phyloP scores from a whole-genome alignment of 1,140 invertebrate species.

The Saccostrea echinata region DNA sequence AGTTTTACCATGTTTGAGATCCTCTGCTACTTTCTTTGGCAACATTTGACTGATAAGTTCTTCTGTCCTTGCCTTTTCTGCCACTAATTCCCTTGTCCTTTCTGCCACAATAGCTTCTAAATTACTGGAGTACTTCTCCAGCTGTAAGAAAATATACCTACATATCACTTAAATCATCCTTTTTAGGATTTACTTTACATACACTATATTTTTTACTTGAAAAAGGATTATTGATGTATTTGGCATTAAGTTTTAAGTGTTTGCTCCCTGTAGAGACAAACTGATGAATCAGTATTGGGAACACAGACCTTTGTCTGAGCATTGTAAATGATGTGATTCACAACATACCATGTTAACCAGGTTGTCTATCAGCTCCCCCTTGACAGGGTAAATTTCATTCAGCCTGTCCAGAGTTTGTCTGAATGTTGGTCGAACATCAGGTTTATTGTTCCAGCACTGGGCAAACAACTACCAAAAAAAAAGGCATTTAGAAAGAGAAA shows the following conservation, averaged over 20 bases:
- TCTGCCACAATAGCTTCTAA: constrained; percentile 93
- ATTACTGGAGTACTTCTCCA: constrained; percentile 96
- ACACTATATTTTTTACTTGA: no score
- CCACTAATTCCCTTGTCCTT: constrained; percentile 91
- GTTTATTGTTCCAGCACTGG: constrained; percentile 43
- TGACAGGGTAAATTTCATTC: constrained; percentile 62
- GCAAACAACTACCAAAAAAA: constrained; percentile 56
- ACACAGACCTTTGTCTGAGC: no score
- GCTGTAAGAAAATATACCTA: constrained; percentile 72
- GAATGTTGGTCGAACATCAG: constrained; percentile 57
- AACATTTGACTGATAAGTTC: constrained; percentile 93
- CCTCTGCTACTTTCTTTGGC: constrained; percentile 86
- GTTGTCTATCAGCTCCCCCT: constrained; percentile 67
- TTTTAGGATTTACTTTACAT: no score
- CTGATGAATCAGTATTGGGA: no score
- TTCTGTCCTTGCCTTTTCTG: constrained; percentile 95
- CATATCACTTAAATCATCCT: no score
- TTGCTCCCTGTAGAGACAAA: no score
- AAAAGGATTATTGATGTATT: no score
- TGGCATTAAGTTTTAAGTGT: no score
- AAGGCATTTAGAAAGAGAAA: not conserved
- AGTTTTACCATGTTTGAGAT: constrained; percentile 91
- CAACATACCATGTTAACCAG: constrained; percentile 61
- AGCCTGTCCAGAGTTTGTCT: constrained; percentile 52
- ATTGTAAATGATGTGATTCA: no score